Evolutionary conservation across 2,113 vertebrate genomes (phyloP), one percentile per base, ranked within the genome.

Genomic region (Casuarius casuarius): DNA sequence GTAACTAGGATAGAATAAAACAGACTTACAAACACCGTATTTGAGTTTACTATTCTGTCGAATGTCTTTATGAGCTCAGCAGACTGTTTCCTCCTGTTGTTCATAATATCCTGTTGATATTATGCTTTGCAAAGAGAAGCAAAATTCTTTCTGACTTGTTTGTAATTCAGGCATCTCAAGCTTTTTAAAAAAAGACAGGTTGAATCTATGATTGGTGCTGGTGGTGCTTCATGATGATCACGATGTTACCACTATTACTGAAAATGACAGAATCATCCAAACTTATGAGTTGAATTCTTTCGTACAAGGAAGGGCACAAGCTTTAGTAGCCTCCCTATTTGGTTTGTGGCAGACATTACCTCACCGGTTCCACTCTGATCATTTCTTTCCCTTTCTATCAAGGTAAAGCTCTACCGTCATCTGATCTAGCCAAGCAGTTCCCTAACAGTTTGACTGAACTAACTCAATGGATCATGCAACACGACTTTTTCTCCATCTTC

Each of bases 41-140:
- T 52, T 89, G 74, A 85, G 46, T 58, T 80, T 35, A 77, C 26
- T 77, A 6, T 74, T 83, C 65, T 84, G 44, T 87, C 88, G 84
- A 63, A 28, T 0, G 2, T 49, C 73, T 71, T 76, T 58, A 52
- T 0, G 0, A 90, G 73, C 38, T 91, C 67, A 89, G 35, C 20
- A 76, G 14, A 46, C 42, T 75, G 35, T 51, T 96, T 95, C 84
- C 71, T 87, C 42, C 72, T 94, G 87, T 92, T 95, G 91, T 95
- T 82, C 58, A 14, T 7, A 31, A 70, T 40, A 91, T 94, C 89
- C 89, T 92, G 84, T 70, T 72, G 76, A 75, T 63, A 44, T 38
- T 78, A 66, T 31, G 33, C 59, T 90, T 84, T 48, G 29, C 49
- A 48, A 75, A 90, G 2, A 82, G 83, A 84, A 70, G 42, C 54